A percentile compares a stretch with the other conserved stretches of the same genome.
These are phyloP conservation scores for Charanyca ferruginea DNA, from an alignment of 2,888 invertebrate species.

Conservation along the genomic window DNA sequence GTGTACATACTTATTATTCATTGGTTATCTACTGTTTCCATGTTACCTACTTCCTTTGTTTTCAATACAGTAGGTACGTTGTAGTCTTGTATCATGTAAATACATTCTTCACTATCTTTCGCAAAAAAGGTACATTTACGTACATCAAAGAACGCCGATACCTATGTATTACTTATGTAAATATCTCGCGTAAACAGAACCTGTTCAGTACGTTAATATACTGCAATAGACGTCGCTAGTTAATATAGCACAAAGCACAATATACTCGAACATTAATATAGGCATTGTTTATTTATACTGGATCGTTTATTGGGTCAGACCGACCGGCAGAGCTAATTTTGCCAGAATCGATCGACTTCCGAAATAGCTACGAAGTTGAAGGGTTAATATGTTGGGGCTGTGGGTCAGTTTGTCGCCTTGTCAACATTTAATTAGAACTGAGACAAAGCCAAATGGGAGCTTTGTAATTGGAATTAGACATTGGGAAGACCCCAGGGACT, in stretches of 20 bases:
- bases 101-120: conserved; percentile 17
- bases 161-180: conserved; percentile 28
- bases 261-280: conserved; percentile 40
- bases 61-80: conserved; percentile 29
- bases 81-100: conserved; percentile 18
- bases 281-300: conserved; percentile 64
- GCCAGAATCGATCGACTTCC: conserved; percentile 63
- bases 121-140: conserved; percentile 22
- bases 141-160: conserved; percentile 30
- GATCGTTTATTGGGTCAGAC: conserved; percentile 66
- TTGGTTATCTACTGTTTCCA: conserved; percentile 11
- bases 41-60: conserved; percentile 9
- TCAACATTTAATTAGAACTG: conserved; percentile 46
- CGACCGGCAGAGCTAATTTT: conserved; percentile 53
- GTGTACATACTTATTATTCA: conserved; percentile 6
- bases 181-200: conserved; percentile 40
- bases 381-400: conserved; percentile 44
- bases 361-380: conserved; percentile 62
- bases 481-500: not conserved
- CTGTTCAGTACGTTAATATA: conserved; percentile 36
- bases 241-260: conserved; percentile 44
- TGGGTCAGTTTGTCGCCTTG: conserved; percentile 49
- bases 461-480: conserved; percentile 43
- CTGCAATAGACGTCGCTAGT: conserved; percentile 26
- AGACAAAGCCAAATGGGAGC: conserved; percentile 23